Base-by-base conservation (phyloP, 2,888 invertebrate species). In the Lithophane semibrunnea region DNA sequence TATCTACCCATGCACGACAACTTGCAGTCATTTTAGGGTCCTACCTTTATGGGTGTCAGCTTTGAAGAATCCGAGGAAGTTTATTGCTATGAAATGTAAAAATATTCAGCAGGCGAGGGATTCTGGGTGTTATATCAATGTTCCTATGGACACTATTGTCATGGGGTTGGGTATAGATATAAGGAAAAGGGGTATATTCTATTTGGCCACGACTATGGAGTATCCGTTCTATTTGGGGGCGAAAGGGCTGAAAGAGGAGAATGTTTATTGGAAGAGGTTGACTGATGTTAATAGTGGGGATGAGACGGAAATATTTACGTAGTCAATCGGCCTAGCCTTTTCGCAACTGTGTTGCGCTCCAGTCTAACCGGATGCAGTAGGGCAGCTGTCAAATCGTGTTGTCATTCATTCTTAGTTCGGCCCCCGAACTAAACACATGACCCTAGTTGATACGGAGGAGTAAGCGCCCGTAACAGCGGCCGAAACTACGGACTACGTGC, bases 11-110 rank as follows among this genome's bases (percentile, higher is more conserved):
- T 96, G 96, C 74, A 92, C 94, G 0, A 88, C 92, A 0, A 94
- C 94, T 1, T 96, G 96, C 80, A 96, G 96, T 79, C 96, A 96
- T 87, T 96, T 96, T 21, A 88, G 94, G 49, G 94, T 96, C 0
- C 82, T 96, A 0, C 63, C 91, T 0, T 80, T 95, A 37, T 96
- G 96, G 96, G 61, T 94, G 0, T 89, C 94, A 0, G 94, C 95
- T 0, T 75, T 96, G 65, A 94, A 90, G 56, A 90, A 95, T 73
- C 95, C 96, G 0, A 90, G 85, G 0, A 93, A 94, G 81, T 96
- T 96, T 79, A 84, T 96, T 3, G 96, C 88, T 0, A 83, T 96
- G 0, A 94, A 93, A 80, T 96, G 96, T 72, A 90, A 91, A 5
- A 91, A 83, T 73, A 91, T 96, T 3, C 96, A 96, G 82, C 92